These are phyloP conservation scores for Nyctereutes procyonoides DNA, from an alignment of 2,113 vertebrate genomes.

Conservation along the genomic window DNA sequence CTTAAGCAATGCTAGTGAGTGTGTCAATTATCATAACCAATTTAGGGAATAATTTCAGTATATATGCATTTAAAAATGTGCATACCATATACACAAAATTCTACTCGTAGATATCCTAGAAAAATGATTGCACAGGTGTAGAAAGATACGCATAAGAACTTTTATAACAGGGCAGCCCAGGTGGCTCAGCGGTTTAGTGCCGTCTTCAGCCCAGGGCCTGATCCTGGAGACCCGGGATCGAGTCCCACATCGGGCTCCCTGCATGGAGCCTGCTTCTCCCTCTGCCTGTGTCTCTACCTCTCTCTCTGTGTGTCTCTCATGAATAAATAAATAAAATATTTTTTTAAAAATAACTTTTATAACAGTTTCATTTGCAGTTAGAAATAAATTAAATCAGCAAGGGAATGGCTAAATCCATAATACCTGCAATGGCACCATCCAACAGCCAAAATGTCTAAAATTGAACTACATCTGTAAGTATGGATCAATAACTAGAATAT, in stretches of 20 bases:
- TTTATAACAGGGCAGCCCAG: not conserved
- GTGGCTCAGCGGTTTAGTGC: too few relatives aligned
- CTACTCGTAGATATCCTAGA: not conserved
- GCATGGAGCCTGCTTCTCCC: too few relatives aligned
- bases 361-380: not conserved
- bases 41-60: not conserved
- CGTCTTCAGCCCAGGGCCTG: too few relatives aligned
- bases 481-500: not conserved
- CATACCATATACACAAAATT: not conserved
- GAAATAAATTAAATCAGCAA: not conserved
- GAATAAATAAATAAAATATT: too few relatives aligned
- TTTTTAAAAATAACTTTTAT: not conserved
- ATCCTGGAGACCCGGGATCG: too few relatives aligned
- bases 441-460: not conserved
- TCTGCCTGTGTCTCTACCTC: too few relatives aligned
- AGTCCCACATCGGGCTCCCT: too few relatives aligned
- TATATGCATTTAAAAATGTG: not conserved
- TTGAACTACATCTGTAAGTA: not conserved
- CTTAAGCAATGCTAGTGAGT: not conserved
- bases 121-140: not conserved
- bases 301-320: too few relatives aligned
- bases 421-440: fast-evolving
- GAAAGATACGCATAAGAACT: not conserved
- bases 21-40: not conserved
- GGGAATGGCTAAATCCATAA: not conserved